Evolutionary conservation across 2,113 vertebrate species (phyloP), one percentile per base, ranked within the genome.

Genomic region (Butastur rufipennis): DNA sequence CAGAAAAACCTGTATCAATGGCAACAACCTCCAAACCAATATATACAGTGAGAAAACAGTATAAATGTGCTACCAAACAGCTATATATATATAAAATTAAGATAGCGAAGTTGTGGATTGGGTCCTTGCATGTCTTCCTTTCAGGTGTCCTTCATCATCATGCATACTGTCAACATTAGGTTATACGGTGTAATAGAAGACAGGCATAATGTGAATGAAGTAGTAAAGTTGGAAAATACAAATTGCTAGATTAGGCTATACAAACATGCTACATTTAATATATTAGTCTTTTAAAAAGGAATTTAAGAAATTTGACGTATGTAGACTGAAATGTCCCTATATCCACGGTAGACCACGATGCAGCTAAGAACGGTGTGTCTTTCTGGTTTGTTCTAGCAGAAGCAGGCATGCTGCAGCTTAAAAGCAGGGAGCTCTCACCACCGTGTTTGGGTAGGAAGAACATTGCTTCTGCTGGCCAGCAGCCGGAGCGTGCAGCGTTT

Each of bases 361-460:
- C 42, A 32, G 1, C 43, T 32, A 59, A 45, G 56, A 90, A 38
- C 0, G 0, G 7, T 10, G 22, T 29, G 22, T 22, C 19, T n/a
- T 48, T 74, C 20, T 31, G 9, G 32, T 23, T 32, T 6, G 20
- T 16, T 86, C 6, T 53, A 38, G 55, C 50, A 89, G 75, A 31
- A 63, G 61, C 16, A 47, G 74, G 3, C 8, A 1, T 47, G 32
- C 23, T 56, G 40, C 11, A 42, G 25, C n/a, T 70, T 31, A n/a
- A 62, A 63, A 62, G 13, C 67, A 40, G 65, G 27, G 77, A 72
- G 43, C 34, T 72, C 25, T 38, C 9, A 6, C 4, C 7, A 2
- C 11, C 31, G 14, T 4, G 22, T 13, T 34, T 52, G 79, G 7
- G 2, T 52, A 0, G 3, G 9, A 18, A 3, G 9, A 26, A 17